Evolutionary conservation across 2,888 invertebrate genomes (phyloP).

Genomic region (Ephialtes manifestator): DNA sequence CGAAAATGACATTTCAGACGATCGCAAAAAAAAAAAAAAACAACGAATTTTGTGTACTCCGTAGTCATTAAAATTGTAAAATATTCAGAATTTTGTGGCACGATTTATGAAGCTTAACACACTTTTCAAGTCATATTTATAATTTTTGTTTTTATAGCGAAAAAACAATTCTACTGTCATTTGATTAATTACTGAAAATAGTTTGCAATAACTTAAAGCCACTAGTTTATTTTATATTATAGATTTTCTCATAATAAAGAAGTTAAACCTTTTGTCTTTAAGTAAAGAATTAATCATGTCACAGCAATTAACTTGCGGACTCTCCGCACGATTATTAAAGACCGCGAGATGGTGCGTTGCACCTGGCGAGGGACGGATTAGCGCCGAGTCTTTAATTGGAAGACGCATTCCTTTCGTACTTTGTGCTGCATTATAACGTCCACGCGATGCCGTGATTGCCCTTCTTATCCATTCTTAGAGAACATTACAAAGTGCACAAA

Average conservation of each 20-base stretch:
- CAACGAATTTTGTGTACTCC: neutral
- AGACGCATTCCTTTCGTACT: constrained; percentile 56
- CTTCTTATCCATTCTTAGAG: neutral
- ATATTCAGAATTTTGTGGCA: no score
- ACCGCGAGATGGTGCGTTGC: constrained; percentile 47
- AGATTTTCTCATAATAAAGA: constrained; percentile 7
- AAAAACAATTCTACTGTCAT: no score
- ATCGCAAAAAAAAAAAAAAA: neutral
- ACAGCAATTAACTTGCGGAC: constrained; percentile 30
- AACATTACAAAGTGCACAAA: constrained; percentile 3
- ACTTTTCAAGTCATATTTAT: no score
- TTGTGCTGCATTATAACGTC: constrained; percentile 17
- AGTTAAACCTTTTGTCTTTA: neutral
- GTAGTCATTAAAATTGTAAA: no score
- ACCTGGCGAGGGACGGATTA: constrained; percentile 58
- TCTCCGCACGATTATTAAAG: constrained; percentile 47
- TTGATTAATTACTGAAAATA: no score
- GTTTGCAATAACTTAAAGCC: neutral
- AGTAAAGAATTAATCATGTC: constrained; percentile 14
- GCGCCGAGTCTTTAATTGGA: constrained; percentile 63
- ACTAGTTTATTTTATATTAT: neutral
- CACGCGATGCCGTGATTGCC: neutral
- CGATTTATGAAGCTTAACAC: no score
- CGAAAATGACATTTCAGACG: no score
- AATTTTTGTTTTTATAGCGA: no score